Conservation (phyloP, 2,797 vertebrate genomes). For the Prionace glauca region DNA sequence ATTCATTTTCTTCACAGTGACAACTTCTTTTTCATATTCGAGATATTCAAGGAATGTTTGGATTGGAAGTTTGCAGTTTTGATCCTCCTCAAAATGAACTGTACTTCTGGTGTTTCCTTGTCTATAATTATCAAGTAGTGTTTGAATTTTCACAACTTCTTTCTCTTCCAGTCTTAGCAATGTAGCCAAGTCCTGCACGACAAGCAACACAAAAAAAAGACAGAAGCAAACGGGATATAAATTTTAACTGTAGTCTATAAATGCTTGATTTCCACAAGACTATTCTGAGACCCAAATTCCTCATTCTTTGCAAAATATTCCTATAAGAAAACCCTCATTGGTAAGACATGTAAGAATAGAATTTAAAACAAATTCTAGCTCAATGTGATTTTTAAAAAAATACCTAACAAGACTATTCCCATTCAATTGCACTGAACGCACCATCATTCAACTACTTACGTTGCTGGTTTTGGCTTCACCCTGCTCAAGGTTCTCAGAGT, state of each 20-base stretch:
- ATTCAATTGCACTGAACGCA: neutral
- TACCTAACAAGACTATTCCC: neutral
- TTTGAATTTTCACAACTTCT: constrained; percentile 66
- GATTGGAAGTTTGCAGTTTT: constrained; percentile 57
- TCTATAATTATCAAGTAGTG: constrained; percentile 69
- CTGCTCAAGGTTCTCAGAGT: constrained; percentile 52
- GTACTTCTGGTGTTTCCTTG: constrained; percentile 60
- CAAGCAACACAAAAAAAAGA: neutral
- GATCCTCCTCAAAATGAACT: constrained; percentile 70
- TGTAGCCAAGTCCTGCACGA: constrained; percentile 57
- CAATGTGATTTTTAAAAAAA: no score
- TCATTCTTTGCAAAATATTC: neutral
- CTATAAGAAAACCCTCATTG: neutral
- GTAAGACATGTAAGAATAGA: neutral
- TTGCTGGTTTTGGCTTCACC: constrained; percentile 50
- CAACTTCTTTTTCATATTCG: constrained; percentile 65
- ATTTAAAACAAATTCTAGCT: neutral
- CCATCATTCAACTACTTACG: constrained; percentile 55
- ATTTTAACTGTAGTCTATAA: neutral
- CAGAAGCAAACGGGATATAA: neutral
- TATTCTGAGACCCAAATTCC: neutral
- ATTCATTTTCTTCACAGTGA: constrained; percentile 63
- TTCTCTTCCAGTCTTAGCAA: constrained; percentile 63
- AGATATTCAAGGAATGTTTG: constrained; percentile 79
- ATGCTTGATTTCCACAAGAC: neutral